Base-by-base conservation (phyloP, 2,113 vertebrate genomes). In the Phylloscopus whistleri region DNA sequence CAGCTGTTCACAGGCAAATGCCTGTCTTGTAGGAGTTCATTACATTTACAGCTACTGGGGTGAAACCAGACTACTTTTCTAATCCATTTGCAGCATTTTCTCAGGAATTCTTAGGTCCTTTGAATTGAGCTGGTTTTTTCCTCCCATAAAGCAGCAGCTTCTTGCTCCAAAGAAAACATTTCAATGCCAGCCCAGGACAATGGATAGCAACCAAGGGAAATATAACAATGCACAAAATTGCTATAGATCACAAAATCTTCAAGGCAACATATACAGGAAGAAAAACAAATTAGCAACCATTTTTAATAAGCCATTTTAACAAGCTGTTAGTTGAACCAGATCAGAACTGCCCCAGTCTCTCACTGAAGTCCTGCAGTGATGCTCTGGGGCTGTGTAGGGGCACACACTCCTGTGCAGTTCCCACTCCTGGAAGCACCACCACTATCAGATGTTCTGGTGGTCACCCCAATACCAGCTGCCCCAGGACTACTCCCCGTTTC, bases 321-420 rank as follows among this genome's bases (percentile, higher is more conserved):
- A 27, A 78, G 31, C 53, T 60, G 27, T 37, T 31, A 58, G 64
- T 41, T 49, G n/a, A 95, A 28, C 4, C 20, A 48, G 22, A 17
- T 24, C 53, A 76, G 86, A 83, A 5, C 24, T 10, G 30, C 9
- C 21, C 27, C 3, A 3, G 7, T 33, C 11, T 28, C 35, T 7
- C 31, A 10, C 30, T 6, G 3, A 59, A 48, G 44, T 6, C 24
- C 41, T 7, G 1, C 59, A 44, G 27, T 0, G 3, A 44, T 35
- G 55, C 35, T 58, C 28, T 46, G 23, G 31, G 48, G n/a, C 66
- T 28, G 44, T 28, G 44, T 46, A 49, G 41, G 52, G 37, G 9
- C 43, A 58, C n/a, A 14, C 9, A 18, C 1, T 19, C 24, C 20
- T 20, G 23, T 24, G 35, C 39, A 52, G 60, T 5, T 72, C 52